Conservation (phyloP, 1,140 invertebrate genomes). For the Calliopsis andreniformis region DNA sequence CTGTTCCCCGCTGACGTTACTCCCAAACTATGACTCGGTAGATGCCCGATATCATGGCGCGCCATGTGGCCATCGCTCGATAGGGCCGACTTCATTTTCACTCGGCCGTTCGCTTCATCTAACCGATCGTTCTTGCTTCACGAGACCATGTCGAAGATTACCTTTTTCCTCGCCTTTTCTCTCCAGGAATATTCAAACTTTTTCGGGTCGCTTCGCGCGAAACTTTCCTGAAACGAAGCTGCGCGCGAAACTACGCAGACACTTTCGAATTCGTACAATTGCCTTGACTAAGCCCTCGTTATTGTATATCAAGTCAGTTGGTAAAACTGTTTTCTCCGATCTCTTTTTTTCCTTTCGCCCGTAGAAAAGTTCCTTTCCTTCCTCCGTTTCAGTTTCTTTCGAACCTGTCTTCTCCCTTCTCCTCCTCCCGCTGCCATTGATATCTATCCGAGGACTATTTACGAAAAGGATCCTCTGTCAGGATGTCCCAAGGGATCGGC, state of each 20-base stretch:
- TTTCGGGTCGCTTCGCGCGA: not conserved
- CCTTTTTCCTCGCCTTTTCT: not conserved
- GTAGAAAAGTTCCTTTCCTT: too few species aligned
- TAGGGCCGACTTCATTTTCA: conserved; percentile 6
- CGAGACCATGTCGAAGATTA: not conserved
- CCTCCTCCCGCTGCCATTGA: too few species aligned
- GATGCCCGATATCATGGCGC: conserved; percentile 23
- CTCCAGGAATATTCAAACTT: not conserved
- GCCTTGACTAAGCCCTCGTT: conserved; percentile 14
- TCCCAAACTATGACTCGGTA: conserved; percentile 28
- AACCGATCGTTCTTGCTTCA: not conserved
- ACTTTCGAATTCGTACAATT: conserved; percentile 27
- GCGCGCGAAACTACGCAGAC: not conserved
- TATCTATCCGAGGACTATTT: not conserved
- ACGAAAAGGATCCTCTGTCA: not conserved
- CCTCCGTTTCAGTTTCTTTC: too few species aligned
- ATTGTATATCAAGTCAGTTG: not conserved
- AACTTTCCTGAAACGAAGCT: not conserved
- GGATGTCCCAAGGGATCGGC: not conserved
- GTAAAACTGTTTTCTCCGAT: too few species aligned
- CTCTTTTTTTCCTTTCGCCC: too few species aligned
- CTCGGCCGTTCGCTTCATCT: not conserved
- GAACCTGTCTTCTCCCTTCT: too few species aligned
- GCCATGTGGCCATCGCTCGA: conserved; percentile 22
- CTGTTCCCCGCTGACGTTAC: conserved; percentile 13